phyloP scores from a whole-genome alignment of 2,888 invertebrate genomes.

The Taphrorychus bicolor region DNA sequence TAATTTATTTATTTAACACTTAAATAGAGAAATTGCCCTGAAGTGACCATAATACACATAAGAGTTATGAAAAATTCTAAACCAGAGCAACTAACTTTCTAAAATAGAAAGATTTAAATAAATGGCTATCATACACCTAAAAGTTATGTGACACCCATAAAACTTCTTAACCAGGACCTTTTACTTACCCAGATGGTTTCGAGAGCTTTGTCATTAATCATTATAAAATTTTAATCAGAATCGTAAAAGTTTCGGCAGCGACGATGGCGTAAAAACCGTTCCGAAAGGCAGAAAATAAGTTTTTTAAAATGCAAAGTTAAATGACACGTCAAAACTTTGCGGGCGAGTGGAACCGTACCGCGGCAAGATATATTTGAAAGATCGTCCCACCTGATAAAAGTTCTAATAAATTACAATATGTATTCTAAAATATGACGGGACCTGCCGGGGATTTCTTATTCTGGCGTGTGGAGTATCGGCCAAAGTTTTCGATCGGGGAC shows the following conservation, averaged over 20 bases:
- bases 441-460: conserved; percentile 27
- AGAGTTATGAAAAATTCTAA: too few relatives aligned
- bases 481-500: conserved; percentile 21
- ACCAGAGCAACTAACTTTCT: too few relatives aligned
- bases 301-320: conserved; percentile 39
- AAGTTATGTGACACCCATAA: neutral
- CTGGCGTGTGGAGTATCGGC: conserved; percentile 22
- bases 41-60: too few relatives aligned
- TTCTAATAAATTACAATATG: conserved; percentile 35
- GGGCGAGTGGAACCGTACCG: conserved; percentile 4
- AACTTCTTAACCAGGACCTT: neutral
- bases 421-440: conserved; percentile 30
- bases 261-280: conserved; percentile 26
- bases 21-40: too few relatives aligned
- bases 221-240: conserved; percentile 32
- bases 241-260: conserved; percentile 23
- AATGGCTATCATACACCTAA: neutral
- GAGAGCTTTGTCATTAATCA: conserved; percentile 18
- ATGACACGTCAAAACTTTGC: conserved; percentile 34
- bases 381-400: conserved; percentile 35
- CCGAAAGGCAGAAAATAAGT: conserved; percentile 35
- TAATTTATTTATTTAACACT: too few relatives aligned
- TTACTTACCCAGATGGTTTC: neutral
- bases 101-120: neutral
- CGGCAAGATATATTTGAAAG: conserved; percentile 19